A percentile compares a stretch with the other conserved stretches of the same genome.
Conservation (phyloP, 2,888 invertebrate genomes). For the Agrilus biguttatus region DNA sequence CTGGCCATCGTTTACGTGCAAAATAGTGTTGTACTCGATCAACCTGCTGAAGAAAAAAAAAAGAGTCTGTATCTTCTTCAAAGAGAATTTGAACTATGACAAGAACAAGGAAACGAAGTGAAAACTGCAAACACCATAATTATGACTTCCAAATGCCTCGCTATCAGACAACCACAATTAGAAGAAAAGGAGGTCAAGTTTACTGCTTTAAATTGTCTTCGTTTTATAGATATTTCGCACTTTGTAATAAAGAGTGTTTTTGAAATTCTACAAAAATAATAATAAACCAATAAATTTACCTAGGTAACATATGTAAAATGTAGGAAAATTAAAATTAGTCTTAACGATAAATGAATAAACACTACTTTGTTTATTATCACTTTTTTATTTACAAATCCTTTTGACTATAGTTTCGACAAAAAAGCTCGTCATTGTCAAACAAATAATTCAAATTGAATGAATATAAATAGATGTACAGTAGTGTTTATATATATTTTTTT, state of each 20-base stretch:
- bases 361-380: too few species aligned
- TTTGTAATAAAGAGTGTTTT: background rate
- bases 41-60: constrained; percentile 35
- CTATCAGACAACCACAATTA: constrained; percentile 72
- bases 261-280: background rate
- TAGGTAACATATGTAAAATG: background rate
- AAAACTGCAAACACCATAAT: constrained; percentile 65
- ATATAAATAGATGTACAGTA: too few species aligned
- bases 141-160: constrained; percentile 70
- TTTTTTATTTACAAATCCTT: too few species aligned
- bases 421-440: too few species aligned
- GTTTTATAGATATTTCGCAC: too few species aligned
- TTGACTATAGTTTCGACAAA: too few species aligned
- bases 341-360: too few species aligned
- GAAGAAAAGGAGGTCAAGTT: constrained; percentile 37
- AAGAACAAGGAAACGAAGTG: constrained; percentile 49
- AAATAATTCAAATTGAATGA: too few species aligned
- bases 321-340: too few species aligned
- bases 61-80: constrained; percentile 35
- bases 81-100: constrained; percentile 36
- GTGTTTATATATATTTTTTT: too few species aligned
- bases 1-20: too few species aligned
- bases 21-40: too few species aligned
- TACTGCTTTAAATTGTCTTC: background rate
- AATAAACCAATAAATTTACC: constrained; percentile 27